Evolutionary conservation across 2,113 vertebrate species (phyloP).

Genomic region (Henicopernis longicauda): DNA sequence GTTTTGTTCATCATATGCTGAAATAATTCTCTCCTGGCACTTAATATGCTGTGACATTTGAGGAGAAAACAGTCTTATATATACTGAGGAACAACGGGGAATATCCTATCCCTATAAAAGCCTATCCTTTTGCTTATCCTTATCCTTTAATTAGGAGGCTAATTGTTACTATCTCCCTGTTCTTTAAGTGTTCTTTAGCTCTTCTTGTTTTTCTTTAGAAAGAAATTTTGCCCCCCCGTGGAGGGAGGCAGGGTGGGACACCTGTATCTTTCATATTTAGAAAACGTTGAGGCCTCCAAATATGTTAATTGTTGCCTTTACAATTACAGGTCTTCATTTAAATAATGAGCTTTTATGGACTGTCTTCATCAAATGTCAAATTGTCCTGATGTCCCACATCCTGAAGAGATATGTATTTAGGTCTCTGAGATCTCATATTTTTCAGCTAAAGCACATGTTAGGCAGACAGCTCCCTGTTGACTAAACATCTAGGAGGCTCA

Average conservation of each 20-base stretch:
- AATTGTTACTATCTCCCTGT: background rate
- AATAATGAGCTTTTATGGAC: background rate
- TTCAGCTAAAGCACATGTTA: background rate
- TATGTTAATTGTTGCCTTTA: background rate
- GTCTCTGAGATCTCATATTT: constrained; percentile 7
- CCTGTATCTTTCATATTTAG: background rate
- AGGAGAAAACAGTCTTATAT: constrained; percentile 27
- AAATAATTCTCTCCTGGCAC: constrained; percentile 25
- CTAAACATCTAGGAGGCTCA: constrained; percentile 51
- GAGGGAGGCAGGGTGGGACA: rapidly evolving
- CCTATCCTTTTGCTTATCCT: background rate
- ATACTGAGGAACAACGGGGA: background rate
- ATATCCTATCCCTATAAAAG: constrained; percentile 11
- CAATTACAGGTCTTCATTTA: background rate
- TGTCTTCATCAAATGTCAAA: background rate
- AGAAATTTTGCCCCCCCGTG: too few species aligned
- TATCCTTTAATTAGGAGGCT: background rate
- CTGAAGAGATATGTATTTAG: background rate
- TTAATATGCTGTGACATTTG: constrained; percentile 54
- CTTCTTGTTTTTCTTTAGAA: background rate
- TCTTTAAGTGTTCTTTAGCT: background rate
- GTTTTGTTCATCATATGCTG: constrained; percentile 27
- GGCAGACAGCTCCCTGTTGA: constrained; percentile 57
- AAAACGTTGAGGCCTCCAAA: background rate
- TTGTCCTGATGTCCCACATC: background rate